These are phyloP conservation scores for Grus americana DNA, from an alignment of 2,113 vertebrate species.

Conservation along the genomic window DNA sequence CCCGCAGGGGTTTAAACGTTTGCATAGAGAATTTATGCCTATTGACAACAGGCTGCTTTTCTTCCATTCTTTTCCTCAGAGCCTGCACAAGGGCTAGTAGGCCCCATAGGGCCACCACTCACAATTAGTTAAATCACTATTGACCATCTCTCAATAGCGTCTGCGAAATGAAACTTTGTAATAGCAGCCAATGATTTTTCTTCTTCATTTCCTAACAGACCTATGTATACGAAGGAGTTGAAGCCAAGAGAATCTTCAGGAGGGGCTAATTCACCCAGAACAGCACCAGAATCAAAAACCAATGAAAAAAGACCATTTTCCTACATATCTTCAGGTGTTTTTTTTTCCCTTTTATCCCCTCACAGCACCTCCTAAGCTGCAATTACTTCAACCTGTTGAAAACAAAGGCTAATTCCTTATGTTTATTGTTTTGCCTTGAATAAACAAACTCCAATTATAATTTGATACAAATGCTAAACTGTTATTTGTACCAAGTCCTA, in stretches of 20 bases:
- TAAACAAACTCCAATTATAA: neutral
- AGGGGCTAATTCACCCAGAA: slow-evolving; percentile 64
- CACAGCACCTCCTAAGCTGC: neutral
- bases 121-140: neutral
- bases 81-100: neutral
- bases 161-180: neutral
- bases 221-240: slow-evolving; percentile 89
- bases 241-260: slow-evolving; percentile 92
- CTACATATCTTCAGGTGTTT: neutral
- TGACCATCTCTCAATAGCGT: neutral
- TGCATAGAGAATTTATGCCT: neutral
- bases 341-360: neutral
- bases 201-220: slow-evolving; percentile 74
- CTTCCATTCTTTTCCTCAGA: neutral
- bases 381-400: neutral
- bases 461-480: neutral
- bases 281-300: neutral
- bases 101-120: neutral
- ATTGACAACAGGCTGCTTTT: neutral
- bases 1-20: fast-evolving
- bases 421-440: neutral
- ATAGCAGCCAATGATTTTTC: neutral
- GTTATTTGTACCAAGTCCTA: neutral
- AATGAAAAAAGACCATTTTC: neutral
- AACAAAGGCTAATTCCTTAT: neutral